Conservation (phyloP, 2,888 invertebrate species). For the Philopedon plagiatum region DNA sequence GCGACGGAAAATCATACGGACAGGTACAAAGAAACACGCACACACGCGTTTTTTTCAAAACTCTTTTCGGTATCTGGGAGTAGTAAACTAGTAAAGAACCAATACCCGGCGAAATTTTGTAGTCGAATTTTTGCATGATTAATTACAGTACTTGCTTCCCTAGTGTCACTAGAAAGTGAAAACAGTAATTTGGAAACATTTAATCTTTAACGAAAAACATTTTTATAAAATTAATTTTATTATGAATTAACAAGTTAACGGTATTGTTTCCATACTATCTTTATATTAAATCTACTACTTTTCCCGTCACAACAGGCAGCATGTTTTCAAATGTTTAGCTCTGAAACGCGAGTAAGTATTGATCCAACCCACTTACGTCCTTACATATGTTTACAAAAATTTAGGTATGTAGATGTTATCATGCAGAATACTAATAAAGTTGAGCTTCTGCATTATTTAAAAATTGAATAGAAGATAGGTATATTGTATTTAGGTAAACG, state of each 20-base stretch:
- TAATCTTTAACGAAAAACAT: too few relatives aligned
- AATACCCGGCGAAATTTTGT: too few relatives aligned
- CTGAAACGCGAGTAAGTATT: conserved; percentile 18
- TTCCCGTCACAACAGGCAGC: background rate
- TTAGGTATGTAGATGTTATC: conserved; percentile 37
- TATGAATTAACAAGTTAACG: background rate
- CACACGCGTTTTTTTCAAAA: too few relatives aligned
- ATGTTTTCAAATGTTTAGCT: conserved; percentile 8
- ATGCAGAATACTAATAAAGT: conserved; percentile 31
- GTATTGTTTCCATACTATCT: background rate
- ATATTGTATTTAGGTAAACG: background rate
- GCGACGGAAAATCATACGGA: too few relatives aligned
- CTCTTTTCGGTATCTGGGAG: too few relatives aligned
- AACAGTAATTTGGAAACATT: too few relatives aligned
- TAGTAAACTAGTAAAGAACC: too few relatives aligned
- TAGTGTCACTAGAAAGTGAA: too few relatives aligned
- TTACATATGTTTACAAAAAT: conserved; percentile 30
- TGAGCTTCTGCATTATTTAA: conserved; percentile 29
- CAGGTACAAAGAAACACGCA: too few relatives aligned
- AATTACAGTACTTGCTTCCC: too few relatives aligned
- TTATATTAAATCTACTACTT: background rate
- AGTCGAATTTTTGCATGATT: too few relatives aligned
- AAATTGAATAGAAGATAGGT: background rate
- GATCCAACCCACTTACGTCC: conserved; percentile 35
- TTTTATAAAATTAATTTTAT: too few relatives aligned